Evolutionary conservation across 2,797 vertebrate species (phyloP).

Genomic region (Platalea minor): DNA sequence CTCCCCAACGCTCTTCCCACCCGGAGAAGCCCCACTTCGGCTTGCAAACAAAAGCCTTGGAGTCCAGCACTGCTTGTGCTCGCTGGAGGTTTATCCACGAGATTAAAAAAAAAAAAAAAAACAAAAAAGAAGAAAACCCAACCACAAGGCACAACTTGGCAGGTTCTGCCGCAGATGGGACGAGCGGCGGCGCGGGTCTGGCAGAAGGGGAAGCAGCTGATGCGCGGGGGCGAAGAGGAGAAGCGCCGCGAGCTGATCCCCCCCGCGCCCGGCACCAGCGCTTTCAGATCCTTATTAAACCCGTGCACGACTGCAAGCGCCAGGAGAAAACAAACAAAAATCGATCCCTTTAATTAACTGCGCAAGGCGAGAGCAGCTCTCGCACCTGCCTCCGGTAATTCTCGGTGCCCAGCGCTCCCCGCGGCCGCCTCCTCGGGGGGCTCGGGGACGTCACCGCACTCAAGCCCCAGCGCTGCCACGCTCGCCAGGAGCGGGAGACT

Average conservation of each 20-base stretch:
- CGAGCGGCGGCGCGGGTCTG: rapidly evolving
- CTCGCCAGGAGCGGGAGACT: neutral
- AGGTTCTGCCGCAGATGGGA: neutral
- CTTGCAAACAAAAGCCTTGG: neutral
- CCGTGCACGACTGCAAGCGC: neutral
- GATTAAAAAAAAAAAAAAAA: too few species aligned
- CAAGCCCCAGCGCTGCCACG: neutral
- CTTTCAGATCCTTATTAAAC: neutral
- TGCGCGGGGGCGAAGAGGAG: rapidly evolving
- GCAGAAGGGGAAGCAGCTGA: neutral
- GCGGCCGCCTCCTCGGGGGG: neutral
- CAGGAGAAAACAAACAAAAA: neutral
- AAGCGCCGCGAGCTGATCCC: neutral
- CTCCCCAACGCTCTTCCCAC: neutral
- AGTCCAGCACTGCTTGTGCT: neutral
- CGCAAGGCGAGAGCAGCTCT: neutral
- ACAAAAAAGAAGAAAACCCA: too few species aligned
- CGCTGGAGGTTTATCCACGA: neutral
- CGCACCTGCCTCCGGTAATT: neutral
- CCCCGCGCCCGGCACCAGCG: rapidly evolving
- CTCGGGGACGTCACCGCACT: rapidly evolving
- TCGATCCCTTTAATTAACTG: neutral
- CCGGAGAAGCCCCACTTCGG: neutral
- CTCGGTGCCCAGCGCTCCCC: neutral
- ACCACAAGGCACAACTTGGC: neutral